phyloP scores from a whole-genome alignment of 2,888 invertebrate genomes.

The Fabriciana adippe region DNA sequence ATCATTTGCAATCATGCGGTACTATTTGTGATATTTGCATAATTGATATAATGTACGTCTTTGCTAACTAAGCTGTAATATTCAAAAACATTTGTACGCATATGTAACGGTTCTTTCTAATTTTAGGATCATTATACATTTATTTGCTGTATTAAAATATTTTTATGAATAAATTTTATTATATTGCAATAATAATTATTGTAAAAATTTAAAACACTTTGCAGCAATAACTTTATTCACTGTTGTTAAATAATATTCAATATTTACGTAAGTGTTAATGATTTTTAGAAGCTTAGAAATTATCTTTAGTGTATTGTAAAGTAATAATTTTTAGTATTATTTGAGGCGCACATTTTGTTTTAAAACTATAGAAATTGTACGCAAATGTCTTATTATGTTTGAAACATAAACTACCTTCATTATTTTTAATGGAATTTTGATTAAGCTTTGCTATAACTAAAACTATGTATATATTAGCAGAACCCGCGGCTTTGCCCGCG shows the following conservation, averaged over 20 bases:
- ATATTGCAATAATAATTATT: neutral
- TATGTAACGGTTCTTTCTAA: too few relatives aligned
- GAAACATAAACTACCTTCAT: too few relatives aligned
- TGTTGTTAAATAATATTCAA: constrained; percentile 3
- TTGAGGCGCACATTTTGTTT: constrained; percentile 5
- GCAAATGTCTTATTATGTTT: neutral
- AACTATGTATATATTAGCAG: too few relatives aligned
- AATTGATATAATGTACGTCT: neutral
- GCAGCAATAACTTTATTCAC: constrained; percentile 17
- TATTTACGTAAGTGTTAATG: constrained; percentile 12
- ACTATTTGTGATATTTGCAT: constrained; percentile 1
- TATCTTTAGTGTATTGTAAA: constrained; percentile 1
- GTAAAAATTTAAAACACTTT: constrained; percentile 10
- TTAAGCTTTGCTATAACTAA: too few relatives aligned
- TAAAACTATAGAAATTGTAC: constrained; percentile 4
- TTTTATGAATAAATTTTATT: neutral
- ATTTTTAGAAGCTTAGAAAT: constrained; percentile 8
- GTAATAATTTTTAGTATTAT: neutral
- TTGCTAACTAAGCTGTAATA: too few relatives aligned
- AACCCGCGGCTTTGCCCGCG: too few relatives aligned
- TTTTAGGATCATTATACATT: too few relatives aligned
- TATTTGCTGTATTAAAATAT: too few relatives aligned
- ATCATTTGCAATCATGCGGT: neutral
- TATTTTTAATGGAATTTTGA: too few relatives aligned
- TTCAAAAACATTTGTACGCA: too few relatives aligned